Evolutionary conservation across 2,888 invertebrate species (phyloP).

Genomic region (Eretmocerus hayati): DNA sequence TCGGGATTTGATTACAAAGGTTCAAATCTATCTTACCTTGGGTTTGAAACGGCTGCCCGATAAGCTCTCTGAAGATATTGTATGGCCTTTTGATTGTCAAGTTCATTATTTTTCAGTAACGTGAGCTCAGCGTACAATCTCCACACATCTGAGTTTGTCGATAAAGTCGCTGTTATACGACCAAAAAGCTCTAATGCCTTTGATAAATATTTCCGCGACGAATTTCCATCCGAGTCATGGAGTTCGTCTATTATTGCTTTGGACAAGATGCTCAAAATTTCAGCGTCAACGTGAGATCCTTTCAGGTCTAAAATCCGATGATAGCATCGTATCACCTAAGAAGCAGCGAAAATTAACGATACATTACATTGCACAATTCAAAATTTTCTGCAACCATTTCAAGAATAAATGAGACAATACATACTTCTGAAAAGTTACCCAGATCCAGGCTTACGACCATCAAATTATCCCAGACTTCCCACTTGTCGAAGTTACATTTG

Average conservation of each 20-base stretch:
- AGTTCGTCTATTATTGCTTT: conserved; percentile 60
- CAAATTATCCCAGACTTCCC: conserved; percentile 95
- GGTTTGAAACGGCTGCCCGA: conserved; percentile 61
- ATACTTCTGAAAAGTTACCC: conserved; percentile 72
- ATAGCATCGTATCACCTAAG: conserved; percentile 66
- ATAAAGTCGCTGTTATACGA: conserved; percentile 61
- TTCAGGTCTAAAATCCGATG: conserved; percentile 81
- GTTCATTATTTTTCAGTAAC: conserved; percentile 41
- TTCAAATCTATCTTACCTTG: no score
- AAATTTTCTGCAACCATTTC: no score
- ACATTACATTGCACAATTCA: no score
- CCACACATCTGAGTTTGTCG: conserved; percentile 72
- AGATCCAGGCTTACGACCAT: conserved; percentile 82
- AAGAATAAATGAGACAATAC: conserved; percentile 10
- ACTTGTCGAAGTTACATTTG: conserved; percentile 87
- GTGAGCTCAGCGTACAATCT: conserved; percentile 70
- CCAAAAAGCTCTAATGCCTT: conserved; percentile 65
- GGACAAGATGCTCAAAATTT: conserved; percentile 67
- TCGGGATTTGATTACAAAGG: no score
- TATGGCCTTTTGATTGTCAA: conserved; percentile 47
- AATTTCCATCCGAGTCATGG: conserved; percentile 52
- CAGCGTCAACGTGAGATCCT: conserved; percentile 68
- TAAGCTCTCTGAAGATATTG: conserved; percentile 75
- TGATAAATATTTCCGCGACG: conserved; percentile 41
- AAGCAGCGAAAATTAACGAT: no score